Evolutionary conservation across 2,888 invertebrate species (phyloP).

Genomic region (Leptopilina syphax): DNA sequence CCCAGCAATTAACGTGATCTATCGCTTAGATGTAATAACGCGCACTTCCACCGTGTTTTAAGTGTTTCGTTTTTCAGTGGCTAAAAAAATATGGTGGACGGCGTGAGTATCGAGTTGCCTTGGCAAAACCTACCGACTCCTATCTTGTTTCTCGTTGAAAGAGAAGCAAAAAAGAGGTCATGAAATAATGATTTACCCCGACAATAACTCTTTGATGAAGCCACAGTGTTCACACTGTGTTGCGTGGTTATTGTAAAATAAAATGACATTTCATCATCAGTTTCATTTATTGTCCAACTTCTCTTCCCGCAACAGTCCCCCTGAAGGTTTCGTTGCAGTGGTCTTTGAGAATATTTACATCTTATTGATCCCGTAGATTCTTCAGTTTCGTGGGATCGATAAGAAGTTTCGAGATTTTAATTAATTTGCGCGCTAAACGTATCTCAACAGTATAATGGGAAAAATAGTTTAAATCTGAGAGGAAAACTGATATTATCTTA

Average conservation of each 20-base stretch:
- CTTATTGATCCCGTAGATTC: too few species aligned
- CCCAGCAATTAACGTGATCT: constrained; percentile 74
- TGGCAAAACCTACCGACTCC: constrained; percentile 45
- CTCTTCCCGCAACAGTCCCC: too few species aligned
- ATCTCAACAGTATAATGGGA: constrained; percentile 43
- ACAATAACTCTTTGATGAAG: constrained; percentile 31
- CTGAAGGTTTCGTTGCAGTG: too few species aligned
- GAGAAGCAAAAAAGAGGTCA: constrained; percentile 24
- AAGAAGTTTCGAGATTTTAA: neutral
- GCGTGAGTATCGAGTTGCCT: constrained; percentile 57
- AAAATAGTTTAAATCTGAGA: constrained; percentile 55
- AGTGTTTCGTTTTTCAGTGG: constrained; percentile 64
- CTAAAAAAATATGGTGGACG: constrained; percentile 59
- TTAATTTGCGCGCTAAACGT: constrained; percentile 39
- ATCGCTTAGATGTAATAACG: constrained; percentile 73
- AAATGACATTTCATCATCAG: neutral
- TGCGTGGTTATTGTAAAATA: constrained; percentile 7
- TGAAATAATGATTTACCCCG: constrained; percentile 48
- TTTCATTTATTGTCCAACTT: neutral
- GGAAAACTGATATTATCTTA: constrained; percentile 60
- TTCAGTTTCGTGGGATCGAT: too few species aligned
- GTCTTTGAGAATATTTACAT: too few species aligned
- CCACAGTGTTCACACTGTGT: neutral
- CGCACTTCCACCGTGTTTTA: constrained; percentile 65
- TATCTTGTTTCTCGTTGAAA: constrained; percentile 45